phyloP scores from a whole-genome alignment of 2,888 invertebrate species.

The Cryptus armator region DNA sequence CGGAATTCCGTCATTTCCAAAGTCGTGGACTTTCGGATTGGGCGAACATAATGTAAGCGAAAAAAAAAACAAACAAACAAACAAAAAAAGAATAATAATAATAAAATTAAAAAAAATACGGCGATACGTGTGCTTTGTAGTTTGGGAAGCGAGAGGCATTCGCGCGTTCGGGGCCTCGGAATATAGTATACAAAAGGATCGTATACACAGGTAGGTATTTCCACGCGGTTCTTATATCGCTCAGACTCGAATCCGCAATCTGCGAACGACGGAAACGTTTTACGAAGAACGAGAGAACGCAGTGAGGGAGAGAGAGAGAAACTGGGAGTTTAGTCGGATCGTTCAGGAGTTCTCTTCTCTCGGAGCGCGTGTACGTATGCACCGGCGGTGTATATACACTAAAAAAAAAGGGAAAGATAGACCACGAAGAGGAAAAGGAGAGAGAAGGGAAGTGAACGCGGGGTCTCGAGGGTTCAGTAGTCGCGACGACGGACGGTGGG shows the following conservation, averaged over 20 bases:
- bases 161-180: background rate
- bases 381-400: constrained; percentile 1
- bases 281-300: constrained; percentile 58
- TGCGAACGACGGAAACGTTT: constrained; percentile 70
- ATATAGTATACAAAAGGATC: background rate
- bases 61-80: background rate
- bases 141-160: background rate
- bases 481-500: constrained; percentile 56
- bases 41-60: background rate
- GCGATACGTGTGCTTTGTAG: background rate
- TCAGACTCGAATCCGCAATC: constrained; percentile 66
- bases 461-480: constrained; percentile 65
- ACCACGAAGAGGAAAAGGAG: constrained; percentile 44
- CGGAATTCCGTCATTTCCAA: too few relatives aligned
- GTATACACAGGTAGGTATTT: constrained; percentile 18
- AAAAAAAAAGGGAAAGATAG: constrained; percentile 47
- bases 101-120: background rate
- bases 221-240: constrained; percentile 18
- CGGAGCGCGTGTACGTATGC: background rate
- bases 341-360: background rate
- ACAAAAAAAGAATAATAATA: background rate
- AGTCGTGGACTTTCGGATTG: too few relatives aligned
- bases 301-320: constrained; percentile 51
- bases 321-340: constrained; percentile 28
- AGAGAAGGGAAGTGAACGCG: constrained; percentile 46